Evolutionary conservation across 1,140 invertebrate genomes (phyloP), one percentile per base, ranked within the genome.

Genomic region (Heliconius hermathena): DNA sequence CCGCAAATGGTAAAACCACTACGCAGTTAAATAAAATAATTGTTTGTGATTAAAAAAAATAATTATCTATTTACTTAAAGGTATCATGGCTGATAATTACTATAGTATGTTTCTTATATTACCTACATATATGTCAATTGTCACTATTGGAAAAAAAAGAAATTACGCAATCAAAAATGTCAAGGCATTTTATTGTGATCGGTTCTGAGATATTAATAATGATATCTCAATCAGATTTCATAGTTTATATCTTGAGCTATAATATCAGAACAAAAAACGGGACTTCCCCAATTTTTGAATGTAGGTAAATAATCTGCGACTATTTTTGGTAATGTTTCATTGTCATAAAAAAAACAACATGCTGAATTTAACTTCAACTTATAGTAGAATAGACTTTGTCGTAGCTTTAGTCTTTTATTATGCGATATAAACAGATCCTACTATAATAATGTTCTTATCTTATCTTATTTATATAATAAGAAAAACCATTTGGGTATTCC

Each of bases 1-100:
- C 60, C 60, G 26, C 60, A 66, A 66, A 29, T 66, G 60, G 60
- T 18, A 66, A 66, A 66, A 66, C 60, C 11, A 22, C 54, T 66
- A 29, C n/a, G 60, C 60, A 66, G 11, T 66, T 16, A 6, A 66
- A 29, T 26, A 66, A 66, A 29, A 66, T 26, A 52, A 52, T 20
- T 52, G 18, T 52, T 52, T 20, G 1, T 52, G 18, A 20, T 20
- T 6, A 52, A 52, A 18, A 52, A 46, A 52, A 20, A 52, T n/a
- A 8, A n/a, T 26, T 60, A 60, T 66, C 26, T 66, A 66, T 26
- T 29, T 66, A 66, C 60, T 13, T 18, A 66, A 13, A 66, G 4
- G 13, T 29, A 66, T 66, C 22, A 26, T 66, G 60, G 60, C 60
- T 66, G 60, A 66, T 66, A 66, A 66, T 66, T 66, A 16, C 26